These are phyloP conservation scores for Cephalopholis sonnerati DNA, from an alignment of 2,113 vertebrate species.

Conservation along the genomic window DNA sequence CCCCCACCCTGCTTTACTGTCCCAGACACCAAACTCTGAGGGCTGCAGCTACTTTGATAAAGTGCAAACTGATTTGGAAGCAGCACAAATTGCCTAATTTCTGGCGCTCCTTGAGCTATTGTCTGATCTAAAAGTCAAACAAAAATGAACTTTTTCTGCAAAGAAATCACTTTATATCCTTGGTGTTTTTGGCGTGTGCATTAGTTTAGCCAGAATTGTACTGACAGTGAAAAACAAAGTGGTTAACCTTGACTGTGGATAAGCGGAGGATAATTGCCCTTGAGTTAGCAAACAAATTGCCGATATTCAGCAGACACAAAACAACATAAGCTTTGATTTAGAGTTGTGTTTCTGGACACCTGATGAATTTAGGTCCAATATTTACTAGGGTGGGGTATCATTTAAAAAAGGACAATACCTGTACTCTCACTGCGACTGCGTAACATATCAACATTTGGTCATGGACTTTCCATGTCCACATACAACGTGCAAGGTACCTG, in stretches of 20 bases:
- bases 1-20: too few species aligned
- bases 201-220: not conserved
- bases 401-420: too few species aligned
- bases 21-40: not conserved
- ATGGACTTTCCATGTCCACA: too few species aligned
- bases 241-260: not conserved
- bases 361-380: not conserved
- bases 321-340: not conserved
- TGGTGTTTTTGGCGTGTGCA: not conserved
- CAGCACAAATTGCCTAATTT: not conserved
- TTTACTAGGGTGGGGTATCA: not conserved
- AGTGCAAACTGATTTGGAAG: not conserved
- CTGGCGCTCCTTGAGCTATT: not conserved
- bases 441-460: too few species aligned
- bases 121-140: not conserved
- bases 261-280: too few species aligned
- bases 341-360: not conserved
- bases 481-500: too few species aligned
- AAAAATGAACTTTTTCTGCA: not conserved
- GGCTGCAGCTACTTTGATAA: not conserved
- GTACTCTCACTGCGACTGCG: too few species aligned
- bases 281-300: not conserved
- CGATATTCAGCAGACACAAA: not conserved
- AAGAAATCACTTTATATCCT: not conserved
- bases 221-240: not conserved